Evolutionary conservation across 1,140 invertebrate genomes (phyloP).

Genomic region (Ips nitidus): DNA sequence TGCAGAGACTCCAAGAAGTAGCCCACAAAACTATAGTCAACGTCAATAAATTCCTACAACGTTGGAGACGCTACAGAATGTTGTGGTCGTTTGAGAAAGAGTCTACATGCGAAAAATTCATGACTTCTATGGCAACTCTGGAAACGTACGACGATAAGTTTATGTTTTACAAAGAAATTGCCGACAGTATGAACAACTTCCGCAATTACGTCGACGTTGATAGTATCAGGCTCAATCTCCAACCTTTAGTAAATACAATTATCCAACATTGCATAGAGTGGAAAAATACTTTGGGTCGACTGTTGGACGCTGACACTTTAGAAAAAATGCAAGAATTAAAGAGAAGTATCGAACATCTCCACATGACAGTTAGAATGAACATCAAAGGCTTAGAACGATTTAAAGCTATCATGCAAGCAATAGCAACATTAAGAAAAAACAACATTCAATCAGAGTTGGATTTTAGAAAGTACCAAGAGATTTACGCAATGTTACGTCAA

Average conservation of each 20-base stretch:
- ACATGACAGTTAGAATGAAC: slow-evolving; percentile 65
- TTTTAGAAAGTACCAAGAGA: slow-evolving; percentile 68
- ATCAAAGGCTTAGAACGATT: slow-evolving; percentile 78
- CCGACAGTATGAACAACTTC: slow-evolving; percentile 67
- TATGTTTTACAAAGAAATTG: slow-evolving; percentile 75
- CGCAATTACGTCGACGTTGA: slow-evolving; percentile 62
- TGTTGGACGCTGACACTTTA: slow-evolving; percentile 60
- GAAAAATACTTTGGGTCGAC: slow-evolving; percentile 66
- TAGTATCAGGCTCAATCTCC: slow-evolving; percentile 69
- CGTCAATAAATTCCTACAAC: slow-evolving; percentile 53
- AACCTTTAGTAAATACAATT: slow-evolving; percentile 64
- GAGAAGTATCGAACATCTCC: slow-evolving; percentile 60
- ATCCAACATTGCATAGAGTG: slow-evolving; percentile 69
- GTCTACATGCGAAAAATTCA: slow-evolving; percentile 73
- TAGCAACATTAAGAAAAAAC: slow-evolving; percentile 70
- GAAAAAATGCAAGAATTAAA: slow-evolving; percentile 65
- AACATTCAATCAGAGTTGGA: slow-evolving; percentile 75
- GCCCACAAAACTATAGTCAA: slow-evolving; percentile 54
- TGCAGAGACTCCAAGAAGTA: slow-evolving; percentile 66
- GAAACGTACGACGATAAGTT: slow-evolving; percentile 81
- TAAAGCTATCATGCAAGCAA: slow-evolving; percentile 80
- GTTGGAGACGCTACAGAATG: slow-evolving; percentile 76
- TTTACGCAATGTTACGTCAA: slow-evolving; percentile 47
- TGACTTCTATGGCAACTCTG: slow-evolving; percentile 68
- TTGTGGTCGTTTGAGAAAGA: slow-evolving; percentile 83